Evolutionary conservation across 2,888 invertebrate species (phyloP), one percentile per base, ranked within the genome.

Genomic region (Noctua fimbriata): DNA sequence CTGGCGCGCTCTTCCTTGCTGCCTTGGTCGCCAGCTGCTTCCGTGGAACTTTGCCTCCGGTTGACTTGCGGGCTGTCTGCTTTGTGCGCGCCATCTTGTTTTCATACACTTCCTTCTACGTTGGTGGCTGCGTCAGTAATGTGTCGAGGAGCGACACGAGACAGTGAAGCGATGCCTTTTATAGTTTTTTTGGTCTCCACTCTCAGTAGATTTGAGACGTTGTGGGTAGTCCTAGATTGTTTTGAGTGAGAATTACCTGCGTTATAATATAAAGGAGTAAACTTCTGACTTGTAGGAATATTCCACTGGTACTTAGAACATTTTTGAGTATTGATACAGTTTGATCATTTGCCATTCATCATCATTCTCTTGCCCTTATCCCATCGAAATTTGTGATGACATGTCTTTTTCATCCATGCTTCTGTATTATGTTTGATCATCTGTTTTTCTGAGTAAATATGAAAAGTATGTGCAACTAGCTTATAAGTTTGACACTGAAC

Each of bases 51-150:
- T 98, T 98, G n/a, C 98, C 98, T 90, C 98, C 98, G 65, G 98
- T 98, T 0, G 98, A 98, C 89, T 98, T 98, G 84, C 98, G 97
- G 32, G 98, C 98, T 1, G 98, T 98, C 89, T 98, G 98, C 95
- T 98, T 98, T 12, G 98, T 98, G 91, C 98, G 98, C 89, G 98
- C 98, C 98, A 98, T 93, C 86, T 88, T 88, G 55, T 9, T 41
- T 67, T 21, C n/a, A 5, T 5, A 55, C 41, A 18, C 18, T 28
- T 41, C 28, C 14, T 41, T 24, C 9, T 44, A 24, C 2, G 32
- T 2, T 77, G 66, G 21, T 10, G 24, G 18, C 18, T 67, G 44
- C 78, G 4, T 67, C 4, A 28, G 4, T 10, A 18, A 9, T 47
- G 21, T n/a, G 71, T 36, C 18, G 66, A 47, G 14, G 44, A 49